Evolutionary conservation across 64 coral and sea anemone species (phyloP).

Genomic region (Stichodactyla helianthus): DNA sequence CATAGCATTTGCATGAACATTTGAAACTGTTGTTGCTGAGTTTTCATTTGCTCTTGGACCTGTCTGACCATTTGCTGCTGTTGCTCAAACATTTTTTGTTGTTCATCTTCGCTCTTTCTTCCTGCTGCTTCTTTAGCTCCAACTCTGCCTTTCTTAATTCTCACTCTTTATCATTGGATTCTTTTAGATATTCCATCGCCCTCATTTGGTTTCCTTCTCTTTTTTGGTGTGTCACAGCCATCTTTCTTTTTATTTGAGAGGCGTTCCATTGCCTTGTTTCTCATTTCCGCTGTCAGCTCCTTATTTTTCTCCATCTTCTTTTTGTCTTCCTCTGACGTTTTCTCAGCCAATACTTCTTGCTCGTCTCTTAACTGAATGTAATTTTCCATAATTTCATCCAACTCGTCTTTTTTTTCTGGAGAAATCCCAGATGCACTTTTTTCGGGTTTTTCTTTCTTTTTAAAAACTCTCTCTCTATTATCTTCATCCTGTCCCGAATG

Average conservation of each 20-base stretch:
- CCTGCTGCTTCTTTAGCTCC: too few species aligned
- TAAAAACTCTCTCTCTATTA: constrained; percentile 55
- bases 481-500: constrained; percentile 27
- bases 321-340: constrained; percentile 18
- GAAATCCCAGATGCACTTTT: constrained; percentile 47
- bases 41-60: constrained; percentile 12
- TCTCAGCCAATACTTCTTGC: constrained; percentile 20
- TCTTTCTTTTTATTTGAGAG: constrained; percentile 41
- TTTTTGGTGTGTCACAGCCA: constrained; percentile 41
- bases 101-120: constrained; percentile 36
- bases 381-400: constrained; percentile 42
- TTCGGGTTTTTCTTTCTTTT: constrained; percentile 36
- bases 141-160: constrained; percentile 45
- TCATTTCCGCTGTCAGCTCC: constrained; percentile 20
- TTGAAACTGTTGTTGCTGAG: too few species aligned
- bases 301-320: constrained; percentile 19
- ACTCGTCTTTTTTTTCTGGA: constrained; percentile 42
- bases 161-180: constrained; percentile 48
- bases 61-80: constrained; percentile 9
- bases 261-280: constrained; percentile 41
- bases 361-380: constrained; percentile 39
- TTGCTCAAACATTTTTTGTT: too few species aligned
- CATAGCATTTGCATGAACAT: too few species aligned
- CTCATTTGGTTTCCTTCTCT: constrained; percentile 53
- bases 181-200: constrained; percentile 46